Conservation (phyloP, 2,113 vertebrate species). For the Choloepus hoffmanni region DNA sequence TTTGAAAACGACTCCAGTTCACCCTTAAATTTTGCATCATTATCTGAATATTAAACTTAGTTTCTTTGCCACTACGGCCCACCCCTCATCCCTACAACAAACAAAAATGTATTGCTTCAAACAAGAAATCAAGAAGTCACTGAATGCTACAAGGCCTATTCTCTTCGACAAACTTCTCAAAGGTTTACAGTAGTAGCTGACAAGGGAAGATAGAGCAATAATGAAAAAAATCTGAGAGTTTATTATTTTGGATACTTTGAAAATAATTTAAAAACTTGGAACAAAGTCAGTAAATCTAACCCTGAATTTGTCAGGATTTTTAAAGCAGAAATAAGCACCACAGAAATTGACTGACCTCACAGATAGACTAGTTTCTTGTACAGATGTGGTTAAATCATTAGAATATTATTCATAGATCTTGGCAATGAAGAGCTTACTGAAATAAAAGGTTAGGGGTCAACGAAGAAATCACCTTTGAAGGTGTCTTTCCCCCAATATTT, state of each 20-base stretch:
- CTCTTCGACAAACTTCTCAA: conserved; percentile 29
- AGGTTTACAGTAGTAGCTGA: neutral
- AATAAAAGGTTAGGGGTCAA: neutral
- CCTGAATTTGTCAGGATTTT: conserved; percentile 42
- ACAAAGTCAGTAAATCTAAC: conserved; percentile 49
- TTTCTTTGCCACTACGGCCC: neutral
- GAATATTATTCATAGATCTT: conserved; percentile 12
- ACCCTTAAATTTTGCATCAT: conserved; percentile 40
- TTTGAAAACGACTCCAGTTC: conserved; percentile 24
- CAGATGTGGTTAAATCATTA: neutral
- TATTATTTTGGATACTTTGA: conserved; percentile 49
- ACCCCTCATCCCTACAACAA: neutral
- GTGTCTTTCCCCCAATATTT: neutral
- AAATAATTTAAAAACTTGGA: conserved; percentile 51
- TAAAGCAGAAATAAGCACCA: conserved; percentile 31
- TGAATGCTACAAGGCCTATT: conserved; percentile 1
- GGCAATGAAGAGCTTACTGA: conserved; percentile 14
- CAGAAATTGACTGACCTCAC: conserved; percentile 21
- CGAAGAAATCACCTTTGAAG: neutral
- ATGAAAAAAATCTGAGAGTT: conserved; percentile 33
- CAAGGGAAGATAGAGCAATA: neutral
- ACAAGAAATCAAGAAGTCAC: conserved; percentile 10
- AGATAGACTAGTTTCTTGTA: conserved; percentile 19
- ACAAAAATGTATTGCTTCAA: conserved; percentile 12
- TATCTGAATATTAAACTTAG: neutral